phyloP scores from a whole-genome alignment of 1,140 invertebrate species.

The Coptotermes formosanus region DNA sequence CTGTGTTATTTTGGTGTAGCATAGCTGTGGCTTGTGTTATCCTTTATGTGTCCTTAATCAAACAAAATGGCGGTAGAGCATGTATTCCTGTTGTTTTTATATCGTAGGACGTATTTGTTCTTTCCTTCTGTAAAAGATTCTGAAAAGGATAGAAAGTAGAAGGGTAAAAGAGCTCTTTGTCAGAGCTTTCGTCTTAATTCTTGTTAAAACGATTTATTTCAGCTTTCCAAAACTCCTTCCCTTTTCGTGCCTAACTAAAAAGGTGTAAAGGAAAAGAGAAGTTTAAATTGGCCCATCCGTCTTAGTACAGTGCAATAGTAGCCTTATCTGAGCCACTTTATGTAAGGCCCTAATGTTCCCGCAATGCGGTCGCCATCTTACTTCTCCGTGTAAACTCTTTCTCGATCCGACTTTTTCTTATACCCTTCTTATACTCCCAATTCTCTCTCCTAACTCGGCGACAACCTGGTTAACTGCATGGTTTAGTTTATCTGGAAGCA shows the following conservation, averaged over 20 bases:
- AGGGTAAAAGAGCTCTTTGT: not conserved
- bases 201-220: constrained; percentile 1
- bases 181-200: not conserved
- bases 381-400: not conserved
- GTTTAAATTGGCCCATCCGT: constrained; percentile 27
- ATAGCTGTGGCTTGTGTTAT: not conserved
- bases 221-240: not conserved
- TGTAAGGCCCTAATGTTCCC: constrained; percentile 26
- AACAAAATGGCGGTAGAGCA: not conserved
- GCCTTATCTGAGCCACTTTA: not conserved
- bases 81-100: not conserved
- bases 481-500: constrained; percentile 15
- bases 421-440: not conserved
- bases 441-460: not conserved
- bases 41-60: not conserved
- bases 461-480: constrained; percentile 21
- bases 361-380: constrained; percentile 31
- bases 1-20: not conserved
- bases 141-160: not conserved
- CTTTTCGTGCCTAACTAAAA: constrained; percentile 12
- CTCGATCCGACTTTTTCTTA: not conserved
- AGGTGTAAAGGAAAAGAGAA: constrained; percentile 3
- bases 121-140: not conserved
- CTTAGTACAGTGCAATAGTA: not conserved
- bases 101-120: not conserved